Evolutionary conservation across 2,113 vertebrate genomes (phyloP).

Genomic region (Coturnix japonica): DNA sequence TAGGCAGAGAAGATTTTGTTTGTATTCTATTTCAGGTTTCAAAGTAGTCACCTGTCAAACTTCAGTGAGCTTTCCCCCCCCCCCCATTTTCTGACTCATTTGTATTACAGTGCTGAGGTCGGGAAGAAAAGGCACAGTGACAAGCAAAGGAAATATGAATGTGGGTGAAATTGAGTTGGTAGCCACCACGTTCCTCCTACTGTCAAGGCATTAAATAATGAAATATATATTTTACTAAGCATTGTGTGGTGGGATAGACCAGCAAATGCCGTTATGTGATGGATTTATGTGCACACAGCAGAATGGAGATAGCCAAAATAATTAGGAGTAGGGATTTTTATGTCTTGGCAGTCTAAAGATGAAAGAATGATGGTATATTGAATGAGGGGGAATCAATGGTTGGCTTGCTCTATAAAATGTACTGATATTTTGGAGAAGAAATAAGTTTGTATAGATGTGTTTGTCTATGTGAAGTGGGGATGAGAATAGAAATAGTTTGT

Average conservation of each 20-base stretch:
- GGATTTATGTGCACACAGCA: not conserved
- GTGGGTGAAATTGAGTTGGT: not conserved
- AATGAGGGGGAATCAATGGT: not conserved
- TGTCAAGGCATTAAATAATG: not conserved
- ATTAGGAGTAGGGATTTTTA: not conserved
- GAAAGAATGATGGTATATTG: not conserved
- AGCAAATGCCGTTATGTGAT: not conserved
- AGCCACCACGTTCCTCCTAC: not conserved
- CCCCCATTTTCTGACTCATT: not conserved
- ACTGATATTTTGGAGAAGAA: not conserved
- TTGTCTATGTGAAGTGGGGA: not conserved
- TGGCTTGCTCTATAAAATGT: not conserved
- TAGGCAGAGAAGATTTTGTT: not conserved
- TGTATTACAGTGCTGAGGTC: not conserved
- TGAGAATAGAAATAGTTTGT: not conserved
- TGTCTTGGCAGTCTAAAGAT: not conserved
- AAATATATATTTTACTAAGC: not conserved
- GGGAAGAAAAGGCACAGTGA: not conserved
- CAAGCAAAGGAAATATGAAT: not conserved
- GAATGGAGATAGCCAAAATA: not conserved
- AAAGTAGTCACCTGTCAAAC: not conserved
- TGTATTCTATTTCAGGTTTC: not conserved
- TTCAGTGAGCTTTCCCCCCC: not conserved
- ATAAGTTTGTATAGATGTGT: fast-evolving
- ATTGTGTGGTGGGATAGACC: not conserved